A percentile compares a stretch with the other conserved stretches of the same genome.
Evolutionary conservation across 2,113 vertebrate species (phyloP).

Genomic region (Thryonomys swinderianus): DNA sequence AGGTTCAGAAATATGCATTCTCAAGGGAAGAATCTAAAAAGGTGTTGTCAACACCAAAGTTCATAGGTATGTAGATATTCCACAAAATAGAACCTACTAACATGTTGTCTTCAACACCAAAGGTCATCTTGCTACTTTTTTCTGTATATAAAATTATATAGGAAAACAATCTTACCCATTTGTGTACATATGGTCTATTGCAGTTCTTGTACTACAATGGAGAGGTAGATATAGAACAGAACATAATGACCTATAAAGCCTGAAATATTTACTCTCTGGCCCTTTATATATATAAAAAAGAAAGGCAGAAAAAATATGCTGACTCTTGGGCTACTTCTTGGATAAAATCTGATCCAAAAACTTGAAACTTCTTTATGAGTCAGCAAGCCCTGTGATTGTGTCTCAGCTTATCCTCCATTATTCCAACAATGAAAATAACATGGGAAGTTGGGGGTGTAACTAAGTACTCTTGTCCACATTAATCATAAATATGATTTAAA

Average conservation of each 20-base stretch:
- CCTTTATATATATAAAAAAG: not conserved
- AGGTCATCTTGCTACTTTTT: not conserved
- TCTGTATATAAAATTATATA: not conserved
- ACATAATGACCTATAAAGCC: not conserved
- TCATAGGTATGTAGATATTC: not conserved
- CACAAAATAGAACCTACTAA: not conserved
- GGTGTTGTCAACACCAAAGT: not conserved
- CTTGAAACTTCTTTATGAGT: not conserved
- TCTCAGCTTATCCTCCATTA: not conserved
- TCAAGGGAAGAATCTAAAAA: not conserved
- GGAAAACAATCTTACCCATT: not conserved
- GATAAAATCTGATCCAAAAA: not conserved
- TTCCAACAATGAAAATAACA: not conserved
- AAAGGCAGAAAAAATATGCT: not conserved
- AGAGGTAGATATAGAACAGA: not conserved
- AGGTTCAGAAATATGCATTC: not conserved
- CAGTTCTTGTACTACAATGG: not conserved
- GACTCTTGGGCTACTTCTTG: not conserved
- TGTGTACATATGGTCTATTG: not conserved
- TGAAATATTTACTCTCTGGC: constrained; percentile 2
- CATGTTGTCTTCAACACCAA: not conserved
- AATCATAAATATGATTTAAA: not conserved
- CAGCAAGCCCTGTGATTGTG: not conserved
- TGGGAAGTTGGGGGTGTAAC: not conserved
- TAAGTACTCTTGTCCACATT: not conserved